Base-by-base conservation (phyloP, 2,888 invertebrate genomes). In the Tribolium freemani region DNA sequence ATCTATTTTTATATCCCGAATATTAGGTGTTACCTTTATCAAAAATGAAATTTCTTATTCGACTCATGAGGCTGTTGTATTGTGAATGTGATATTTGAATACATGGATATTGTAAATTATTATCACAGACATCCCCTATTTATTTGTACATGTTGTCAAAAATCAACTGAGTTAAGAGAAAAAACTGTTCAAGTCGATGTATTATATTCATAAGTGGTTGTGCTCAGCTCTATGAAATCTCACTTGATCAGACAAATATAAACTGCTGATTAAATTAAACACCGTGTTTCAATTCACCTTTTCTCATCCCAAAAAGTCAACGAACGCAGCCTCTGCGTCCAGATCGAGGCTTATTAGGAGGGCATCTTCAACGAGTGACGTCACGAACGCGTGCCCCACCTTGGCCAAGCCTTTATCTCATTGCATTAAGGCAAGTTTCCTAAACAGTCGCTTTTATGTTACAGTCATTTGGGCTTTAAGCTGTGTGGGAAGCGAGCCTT, bases 1-100 rank as follows among this genome's bases (percentile, higher is more conserved):
- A 80, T 82, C 80, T 84, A 85, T 85, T 85, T 85, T 85, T 85
- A 84, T 85, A 85, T 81, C 82, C 83, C 77, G 78, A 77, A 80
- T 81, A 80, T 81, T 83, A 80, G 82, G 83, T 84, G 84, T 84
- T 84, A 83, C 83, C 83, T 81, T 76, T 80, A 78, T 70, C 78
- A 80, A 69, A 71, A 71, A 46, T 78, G 78, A 77, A 76, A 78
- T 70, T 76, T 75, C 77, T 76, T 77, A 66, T 80, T 81, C 79
- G 78, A 83, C 81, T 83, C 78, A 82, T 83, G 82, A 86, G 86
- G 85, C 86, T 87, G 86, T 86, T 85, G 83, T 86, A 82, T 84
- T 84, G 82, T 87, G 84, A 86, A 87, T 87, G 87, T 87, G 87
- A 87, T 87, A 87, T 87, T 83, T 84, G 85, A 84, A 85, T 84